These are phyloP conservation scores for Rhagoletis pomonella DNA, from an alignment of 1,140 invertebrate species.

Conservation along the genomic window DNA sequence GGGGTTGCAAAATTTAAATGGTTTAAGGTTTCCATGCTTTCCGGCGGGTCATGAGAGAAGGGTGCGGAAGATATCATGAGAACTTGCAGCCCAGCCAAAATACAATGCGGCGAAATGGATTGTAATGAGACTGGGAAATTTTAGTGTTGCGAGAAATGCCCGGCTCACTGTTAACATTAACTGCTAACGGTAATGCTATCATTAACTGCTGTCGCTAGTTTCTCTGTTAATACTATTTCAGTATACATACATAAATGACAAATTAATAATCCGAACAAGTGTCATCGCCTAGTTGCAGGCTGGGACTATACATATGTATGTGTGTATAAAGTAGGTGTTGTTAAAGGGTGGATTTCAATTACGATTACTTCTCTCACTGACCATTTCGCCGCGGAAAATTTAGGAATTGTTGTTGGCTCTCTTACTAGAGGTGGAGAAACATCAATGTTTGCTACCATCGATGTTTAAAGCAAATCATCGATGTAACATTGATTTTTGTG, in stretches of 20 bases:
- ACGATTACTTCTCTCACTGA: background rate
- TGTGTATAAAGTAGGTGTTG: background rate
- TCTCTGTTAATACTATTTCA: slow-evolving; percentile 21
- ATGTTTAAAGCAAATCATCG: no score
- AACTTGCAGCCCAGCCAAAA: background rate
- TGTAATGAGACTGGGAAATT: background rate
- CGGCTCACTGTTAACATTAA: background rate
- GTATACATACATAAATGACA: slow-evolving; percentile 13
- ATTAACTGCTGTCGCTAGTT: background rate
- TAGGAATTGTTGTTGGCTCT: background rate
- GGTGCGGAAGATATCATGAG: background rate
- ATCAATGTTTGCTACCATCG: no score
- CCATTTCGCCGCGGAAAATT: background rate
- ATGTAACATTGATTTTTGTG: no score
- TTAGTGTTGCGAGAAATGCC: background rate
- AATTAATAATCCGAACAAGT: slow-evolving; percentile 33
- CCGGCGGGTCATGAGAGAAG: background rate
- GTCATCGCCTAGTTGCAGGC: background rate
- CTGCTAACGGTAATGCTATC: background rate
- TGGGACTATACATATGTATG: no score
- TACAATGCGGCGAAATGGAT: slow-evolving; percentile 3
- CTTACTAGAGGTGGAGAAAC: no score
- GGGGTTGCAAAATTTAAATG: slow-evolving; percentile 22
- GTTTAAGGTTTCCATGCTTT: background rate
- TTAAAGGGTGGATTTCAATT: slow-evolving; percentile 1